Evolutionary conservation across 2,113 vertebrate genomes (phyloP).

Genomic region (Lipotes vexillifer): DNA sequence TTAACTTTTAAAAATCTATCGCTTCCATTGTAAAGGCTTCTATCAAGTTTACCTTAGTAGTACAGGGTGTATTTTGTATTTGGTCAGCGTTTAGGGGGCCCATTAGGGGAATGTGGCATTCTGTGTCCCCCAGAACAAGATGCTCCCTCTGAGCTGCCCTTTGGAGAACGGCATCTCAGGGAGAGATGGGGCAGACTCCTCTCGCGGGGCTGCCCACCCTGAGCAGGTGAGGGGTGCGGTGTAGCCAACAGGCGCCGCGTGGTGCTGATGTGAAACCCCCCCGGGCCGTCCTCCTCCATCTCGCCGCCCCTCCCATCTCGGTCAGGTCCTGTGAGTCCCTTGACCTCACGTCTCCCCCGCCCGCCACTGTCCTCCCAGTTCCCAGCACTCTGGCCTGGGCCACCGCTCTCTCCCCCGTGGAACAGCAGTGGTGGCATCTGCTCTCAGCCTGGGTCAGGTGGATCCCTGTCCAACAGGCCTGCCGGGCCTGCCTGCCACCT

Average conservation of each 20-base stretch:
- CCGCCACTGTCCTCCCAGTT: not conserved
- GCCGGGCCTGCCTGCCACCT: not conserved
- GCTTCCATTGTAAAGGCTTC: not conserved
- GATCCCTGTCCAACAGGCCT: not conserved
- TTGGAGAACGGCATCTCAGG: not conserved
- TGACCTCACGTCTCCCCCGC: rapidly evolving
- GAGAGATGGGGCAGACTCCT: not conserved
- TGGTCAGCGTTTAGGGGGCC: rapidly evolving
- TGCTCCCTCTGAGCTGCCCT: not conserved
- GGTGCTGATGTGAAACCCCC: not conserved
- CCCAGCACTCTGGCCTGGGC: not conserved
- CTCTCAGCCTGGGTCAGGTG: not conserved
- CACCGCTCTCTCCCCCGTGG: rapidly evolving
- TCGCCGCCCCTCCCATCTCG: rapidly evolving
- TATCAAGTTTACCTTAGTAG: rapidly evolving
- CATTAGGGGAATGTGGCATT: rapidly evolving
- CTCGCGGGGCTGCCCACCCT: not conserved
- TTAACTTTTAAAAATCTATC: not conserved
- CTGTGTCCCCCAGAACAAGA: not conserved
- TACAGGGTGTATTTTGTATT: rapidly evolving
- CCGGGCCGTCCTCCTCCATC: no score
- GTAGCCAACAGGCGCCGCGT: not conserved
- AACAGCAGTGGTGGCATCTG: no score
- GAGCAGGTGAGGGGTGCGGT: not conserved
- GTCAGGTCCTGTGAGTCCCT: not conserved